Evolutionary conservation across 2,888 invertebrate species (phyloP), one percentile per base, ranked within the genome.

Genomic region (Strigamia maritima): DNA sequence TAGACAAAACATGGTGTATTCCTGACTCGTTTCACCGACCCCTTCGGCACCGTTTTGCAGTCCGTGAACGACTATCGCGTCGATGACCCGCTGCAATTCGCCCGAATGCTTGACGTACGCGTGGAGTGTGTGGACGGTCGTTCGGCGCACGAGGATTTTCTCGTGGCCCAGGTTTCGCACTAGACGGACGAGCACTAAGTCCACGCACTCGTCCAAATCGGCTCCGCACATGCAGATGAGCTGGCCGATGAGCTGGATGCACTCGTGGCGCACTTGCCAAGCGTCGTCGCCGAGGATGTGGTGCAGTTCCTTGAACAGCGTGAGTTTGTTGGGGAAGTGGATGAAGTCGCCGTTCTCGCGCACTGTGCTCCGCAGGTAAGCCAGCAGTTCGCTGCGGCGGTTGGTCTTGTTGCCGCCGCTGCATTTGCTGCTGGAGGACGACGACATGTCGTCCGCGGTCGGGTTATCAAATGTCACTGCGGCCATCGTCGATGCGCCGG

Each of bases 81-180:
- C 84, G 65, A 88, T 82, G 75, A 87, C 82, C 7, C 83, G 81
- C 75, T 86, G 85, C 2, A 87, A 82, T 81, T 87, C 86, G 75
- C 84, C 82, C 2, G 87, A 87, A 80, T 85, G 82, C 80, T 85
- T 86, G 85, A 87, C 85, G 82, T 87, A 88, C 1, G 85, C 84
- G 82, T 86, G 86, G 16, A 89, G 83, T 0, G 87, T 85, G 80
- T 87, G 87, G 8, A 87, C 84, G 12, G 86, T 86, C 44, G 86
- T 85, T 78, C 86, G 82, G 49, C 86, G 82, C 3, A 85, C 83
- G 24, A 84, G 83, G 8, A 83, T 82, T 79, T 83, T 84, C 49
- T 83, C 82, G 79, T 84, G 93, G 3, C 94, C 93, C 77, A 95
- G 87, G 86, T 94, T 94, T 82, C 90, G 90, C 38, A 94, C 90